These are phyloP conservation scores for Malachius bipustulatus DNA, from an alignment of 2,888 invertebrate genomes.

Conservation along the genomic window DNA sequence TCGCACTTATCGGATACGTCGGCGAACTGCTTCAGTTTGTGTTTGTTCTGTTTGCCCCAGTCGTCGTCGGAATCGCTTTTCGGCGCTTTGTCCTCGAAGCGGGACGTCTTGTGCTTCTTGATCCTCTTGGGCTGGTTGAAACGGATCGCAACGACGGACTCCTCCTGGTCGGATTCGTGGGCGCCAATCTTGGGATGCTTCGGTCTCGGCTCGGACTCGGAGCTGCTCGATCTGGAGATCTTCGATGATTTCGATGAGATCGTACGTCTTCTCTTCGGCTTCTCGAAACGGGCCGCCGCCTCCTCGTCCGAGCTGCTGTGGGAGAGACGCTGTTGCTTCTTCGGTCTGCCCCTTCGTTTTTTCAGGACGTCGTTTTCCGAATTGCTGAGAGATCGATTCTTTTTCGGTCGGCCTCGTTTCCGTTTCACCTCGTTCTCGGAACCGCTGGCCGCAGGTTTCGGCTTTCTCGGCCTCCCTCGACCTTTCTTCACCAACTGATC, in stretches of 20 bases:
- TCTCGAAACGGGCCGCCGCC: conserved; percentile 27
- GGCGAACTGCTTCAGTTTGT: conserved; percentile 20
- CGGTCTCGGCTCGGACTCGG: conserved; percentile 22
- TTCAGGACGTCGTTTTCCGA: conserved; percentile 25
- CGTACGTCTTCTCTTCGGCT: conserved; percentile 24
- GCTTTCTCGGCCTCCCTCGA: conserved; percentile 39
- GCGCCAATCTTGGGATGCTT: conserved; percentile 10
- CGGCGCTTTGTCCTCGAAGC: conserved; percentile 20
- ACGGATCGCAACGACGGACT: conserved; percentile 16
- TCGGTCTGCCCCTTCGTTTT: conserved; percentile 31
- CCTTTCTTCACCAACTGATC: conserved; percentile 22
- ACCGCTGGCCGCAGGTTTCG: conserved; percentile 21
- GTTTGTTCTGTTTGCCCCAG: conserved; percentile 30
- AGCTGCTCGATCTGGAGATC: conserved; percentile 23
- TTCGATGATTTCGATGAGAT: conserved; percentile 23
- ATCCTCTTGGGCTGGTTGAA: conserved; percentile 20
- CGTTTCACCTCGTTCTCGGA: conserved; percentile 20
- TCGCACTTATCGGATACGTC: conserved; percentile 26
- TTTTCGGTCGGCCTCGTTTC: conserved; percentile 24
- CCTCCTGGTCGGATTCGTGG: conserved; percentile 23
- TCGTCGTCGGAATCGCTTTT: conserved; percentile 30
- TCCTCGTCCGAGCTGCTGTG: conserved; percentile 36
- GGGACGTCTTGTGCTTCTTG: conserved; percentile 21
- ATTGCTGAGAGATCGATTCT: conserved; percentile 24
- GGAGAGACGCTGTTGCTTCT: conserved; percentile 27